Percentiles rank a stretch among this genome's conserved stretches.
Evolutionary conservation across 2,113 vertebrate species (phyloP).

Genomic region (Anas platyrhynchos): DNA sequence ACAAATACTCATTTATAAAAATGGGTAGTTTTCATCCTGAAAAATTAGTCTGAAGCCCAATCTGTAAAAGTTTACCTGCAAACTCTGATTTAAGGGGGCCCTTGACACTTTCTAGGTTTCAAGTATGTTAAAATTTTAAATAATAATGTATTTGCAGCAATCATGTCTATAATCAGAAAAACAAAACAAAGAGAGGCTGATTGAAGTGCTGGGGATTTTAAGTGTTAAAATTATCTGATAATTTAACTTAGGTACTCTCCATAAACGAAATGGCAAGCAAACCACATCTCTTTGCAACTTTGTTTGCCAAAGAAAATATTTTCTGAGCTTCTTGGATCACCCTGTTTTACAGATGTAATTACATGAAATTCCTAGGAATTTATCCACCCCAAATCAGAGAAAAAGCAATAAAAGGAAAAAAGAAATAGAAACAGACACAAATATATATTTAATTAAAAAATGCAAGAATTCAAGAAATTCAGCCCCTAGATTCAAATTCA

Average conservation of each 20-base stretch:
- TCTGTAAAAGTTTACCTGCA: not conserved
- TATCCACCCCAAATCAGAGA: not conserved
- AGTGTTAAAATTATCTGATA: not conserved
- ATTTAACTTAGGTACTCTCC: not conserved
- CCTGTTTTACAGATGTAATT: not conserved
- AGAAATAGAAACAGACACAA: not conserved
- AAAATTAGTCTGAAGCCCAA: not conserved
- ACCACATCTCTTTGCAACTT: not conserved
- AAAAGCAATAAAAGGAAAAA: not conserved
- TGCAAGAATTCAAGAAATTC: not conserved
- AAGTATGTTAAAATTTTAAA: not conserved
- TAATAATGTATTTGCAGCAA: not conserved
- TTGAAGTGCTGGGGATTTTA: not conserved
- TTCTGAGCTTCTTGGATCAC: not conserved
- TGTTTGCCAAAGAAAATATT: slow-evolving; percentile 36
- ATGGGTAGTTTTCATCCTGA: not conserved
- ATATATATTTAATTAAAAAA: not conserved
- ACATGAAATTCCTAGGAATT: not conserved
- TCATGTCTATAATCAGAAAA: not conserved
- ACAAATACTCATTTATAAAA: not conserved
- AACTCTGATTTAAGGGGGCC: not conserved
- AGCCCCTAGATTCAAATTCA: not conserved
- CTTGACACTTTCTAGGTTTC: not conserved
- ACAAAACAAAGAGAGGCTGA: not conserved
- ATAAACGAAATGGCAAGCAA: not conserved